Base-by-base conservation (phyloP, 1,140 invertebrate species). In the Drosophila kikkawai region DNA sequence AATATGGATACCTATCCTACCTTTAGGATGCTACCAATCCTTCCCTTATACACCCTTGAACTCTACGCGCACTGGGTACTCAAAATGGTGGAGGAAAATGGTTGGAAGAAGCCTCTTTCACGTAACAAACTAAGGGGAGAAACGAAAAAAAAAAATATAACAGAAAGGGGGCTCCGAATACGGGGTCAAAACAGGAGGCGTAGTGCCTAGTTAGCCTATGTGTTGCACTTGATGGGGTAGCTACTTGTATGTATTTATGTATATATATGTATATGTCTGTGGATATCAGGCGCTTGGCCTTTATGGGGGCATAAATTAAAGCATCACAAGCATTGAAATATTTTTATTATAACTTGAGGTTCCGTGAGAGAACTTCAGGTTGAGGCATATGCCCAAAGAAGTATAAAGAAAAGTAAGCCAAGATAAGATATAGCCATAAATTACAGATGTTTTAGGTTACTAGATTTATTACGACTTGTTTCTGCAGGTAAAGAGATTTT, bases 281-380 rank as follows among this genome's bases (percentile, higher is more conserved):
- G 19, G 51, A 76, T 39, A 60, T 68, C 50, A 68, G 63, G 64
- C 44, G 65, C 58, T 77, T 83, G 78, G 69, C 85, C 80, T 76
- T 76, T 79, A 73, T 69, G 74, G 37, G 53, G 51, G 80, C 76
- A 79, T 79, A 79, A 79, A 65, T 79, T 79, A 79, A 79, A 78
- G 75, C 59, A 64, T 56, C 53, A 55, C 34, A 63, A 47, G 37
- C 53, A 76, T 76, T 60, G 44, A 79, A 79, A 79, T 64, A 57
- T 79, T 79, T 79, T 79, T 78, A 71, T 71, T 71, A 56, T 45
- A 47, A 59, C 42, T 69, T 75, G 36, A 65, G 55, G 41, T 29
- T 47, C 11, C 34, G 5, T 7, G 45, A 19, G 45, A 19, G 42
- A 68, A 47, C 45, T 51, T 39, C 45, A 39, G 65, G 8, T 47